Evolutionary conservation across 2,113 vertebrate species (phyloP).

Genomic region (Panthera leo): DNA sequence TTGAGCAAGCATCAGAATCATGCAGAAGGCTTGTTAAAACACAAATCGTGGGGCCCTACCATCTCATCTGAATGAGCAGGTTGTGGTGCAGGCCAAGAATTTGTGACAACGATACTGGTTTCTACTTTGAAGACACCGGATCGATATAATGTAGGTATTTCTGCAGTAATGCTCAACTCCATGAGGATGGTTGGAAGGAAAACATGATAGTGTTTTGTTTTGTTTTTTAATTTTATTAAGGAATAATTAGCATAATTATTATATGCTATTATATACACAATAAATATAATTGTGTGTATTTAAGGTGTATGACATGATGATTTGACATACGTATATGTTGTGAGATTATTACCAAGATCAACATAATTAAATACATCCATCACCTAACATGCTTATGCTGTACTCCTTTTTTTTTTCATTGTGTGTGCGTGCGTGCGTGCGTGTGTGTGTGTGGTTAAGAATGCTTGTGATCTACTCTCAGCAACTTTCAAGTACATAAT

Average conservation of each 20-base stretch:
- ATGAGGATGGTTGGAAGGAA: background rate
- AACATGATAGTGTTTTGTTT: background rate
- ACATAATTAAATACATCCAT: background rate
- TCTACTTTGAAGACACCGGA: background rate
- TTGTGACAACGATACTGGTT: background rate
- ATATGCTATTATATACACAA: too few relatives aligned
- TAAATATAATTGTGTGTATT: background rate
- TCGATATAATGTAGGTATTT: background rate
- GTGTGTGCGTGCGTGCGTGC: fast-evolving
- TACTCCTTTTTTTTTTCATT: background rate
- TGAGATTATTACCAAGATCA: background rate
- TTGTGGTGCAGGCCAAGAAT: background rate
- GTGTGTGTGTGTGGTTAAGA: background rate
- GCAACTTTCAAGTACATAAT: background rate
- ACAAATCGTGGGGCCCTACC: background rate
- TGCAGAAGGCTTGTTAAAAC: background rate
- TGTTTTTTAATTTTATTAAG: background rate
- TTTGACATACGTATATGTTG: background rate
- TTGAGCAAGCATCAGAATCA: background rate
- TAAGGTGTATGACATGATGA: background rate
- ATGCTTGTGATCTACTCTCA: background rate
- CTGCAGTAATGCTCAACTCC: background rate
- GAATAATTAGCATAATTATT: background rate
- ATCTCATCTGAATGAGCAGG: background rate
- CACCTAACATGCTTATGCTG: background rate